Conservation (phyloP, 2,888 invertebrate genomes). For the Campaea margaritaria region DNA sequence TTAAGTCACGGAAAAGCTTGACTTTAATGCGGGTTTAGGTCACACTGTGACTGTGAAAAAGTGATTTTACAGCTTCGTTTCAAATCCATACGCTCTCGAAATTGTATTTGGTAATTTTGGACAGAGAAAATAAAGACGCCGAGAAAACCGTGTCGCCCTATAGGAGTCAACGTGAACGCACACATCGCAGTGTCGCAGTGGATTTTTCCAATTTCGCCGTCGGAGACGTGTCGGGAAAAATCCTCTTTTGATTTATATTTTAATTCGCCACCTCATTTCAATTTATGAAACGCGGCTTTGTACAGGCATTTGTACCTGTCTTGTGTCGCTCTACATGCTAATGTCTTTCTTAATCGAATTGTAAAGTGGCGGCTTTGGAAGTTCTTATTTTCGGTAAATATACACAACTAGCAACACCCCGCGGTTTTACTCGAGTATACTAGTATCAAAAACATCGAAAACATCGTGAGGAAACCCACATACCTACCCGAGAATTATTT, state of each 20-base stretch:
- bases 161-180: slow-evolving; percentile 37
- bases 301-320: slow-evolving; percentile 78
- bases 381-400: slow-evolving; percentile 30
- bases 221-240: slow-evolving; percentile 78
- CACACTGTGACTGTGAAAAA: no score
- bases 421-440: no score
- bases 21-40: no score
- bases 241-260: slow-evolving; percentile 85
- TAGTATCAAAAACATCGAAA: no score
- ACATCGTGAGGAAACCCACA: no score
- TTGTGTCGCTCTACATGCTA: slow-evolving; percentile 70
- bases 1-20: no score
- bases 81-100: no score
- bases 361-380: slow-evolving; percentile 21
- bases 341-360: slow-evolving; percentile 59
- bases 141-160: slow-evolving; percentile 22
- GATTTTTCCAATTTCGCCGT: slow-evolving; percentile 78
- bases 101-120: no score
- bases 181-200: slow-evolving; percentile 47
- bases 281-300: slow-evolving; percentile 70
- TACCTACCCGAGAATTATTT: no score
- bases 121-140: background rate
- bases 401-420: background rate
- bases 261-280: slow-evolving; percentile 82
- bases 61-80: no score